These are phyloP conservation scores for Bettongia penicillata DNA, from an alignment of 2,113 vertebrate species.

Conservation along the genomic window DNA sequence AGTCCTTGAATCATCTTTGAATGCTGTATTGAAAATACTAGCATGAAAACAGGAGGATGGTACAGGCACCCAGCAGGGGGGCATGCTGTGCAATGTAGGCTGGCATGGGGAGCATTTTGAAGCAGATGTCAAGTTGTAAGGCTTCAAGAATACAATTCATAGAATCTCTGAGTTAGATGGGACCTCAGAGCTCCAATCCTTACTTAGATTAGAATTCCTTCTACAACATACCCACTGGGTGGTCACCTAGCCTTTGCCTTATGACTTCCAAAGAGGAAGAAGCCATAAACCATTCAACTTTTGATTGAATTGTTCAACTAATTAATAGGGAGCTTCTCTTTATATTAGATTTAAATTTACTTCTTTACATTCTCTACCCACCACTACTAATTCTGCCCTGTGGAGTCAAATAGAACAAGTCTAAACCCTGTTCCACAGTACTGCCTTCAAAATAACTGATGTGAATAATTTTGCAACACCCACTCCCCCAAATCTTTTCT, in stretches of 20 bases:
- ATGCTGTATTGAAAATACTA: neutral
- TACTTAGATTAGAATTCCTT: neutral
- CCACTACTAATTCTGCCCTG: neutral
- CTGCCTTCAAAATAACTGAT: neutral
- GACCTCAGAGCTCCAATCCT: neutral
- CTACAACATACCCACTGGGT: neutral
- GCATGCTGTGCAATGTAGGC: neutral
- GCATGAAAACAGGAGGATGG: neutral
- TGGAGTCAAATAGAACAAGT: neutral
- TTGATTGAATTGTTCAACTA: neutral
- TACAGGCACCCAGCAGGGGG: neutral
- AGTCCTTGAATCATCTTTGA: neutral
- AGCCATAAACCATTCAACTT: neutral
- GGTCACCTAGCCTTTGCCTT: neutral
- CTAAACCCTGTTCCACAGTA: neutral
- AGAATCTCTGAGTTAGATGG: neutral
- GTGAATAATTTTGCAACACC: neutral
- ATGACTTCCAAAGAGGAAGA: neutral
- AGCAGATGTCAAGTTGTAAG: neutral
- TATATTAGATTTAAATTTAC: neutral
- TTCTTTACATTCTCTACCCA: neutral
- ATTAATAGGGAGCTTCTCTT: neutral
- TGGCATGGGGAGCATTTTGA: neutral
- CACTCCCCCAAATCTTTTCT: neutral
- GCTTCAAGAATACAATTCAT: neutral